Evolutionary conservation across 2,113 vertebrate genomes (phyloP).

Genomic region (Scortum barcoo): DNA sequence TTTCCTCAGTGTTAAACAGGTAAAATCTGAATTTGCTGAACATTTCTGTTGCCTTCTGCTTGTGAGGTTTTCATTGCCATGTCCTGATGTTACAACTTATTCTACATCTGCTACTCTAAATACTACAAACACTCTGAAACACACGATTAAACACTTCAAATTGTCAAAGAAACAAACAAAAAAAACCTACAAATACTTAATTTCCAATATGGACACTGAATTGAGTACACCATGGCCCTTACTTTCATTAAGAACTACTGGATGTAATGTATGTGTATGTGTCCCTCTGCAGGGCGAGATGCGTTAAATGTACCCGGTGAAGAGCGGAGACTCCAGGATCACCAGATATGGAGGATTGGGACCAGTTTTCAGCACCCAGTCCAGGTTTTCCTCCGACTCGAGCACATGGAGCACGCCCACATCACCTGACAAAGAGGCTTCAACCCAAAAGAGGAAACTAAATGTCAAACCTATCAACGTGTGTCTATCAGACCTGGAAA

Average conservation of each 20-base stretch:
- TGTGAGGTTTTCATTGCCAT: background rate
- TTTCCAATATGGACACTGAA: no score
- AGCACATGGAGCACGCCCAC: constrained; percentile 94
- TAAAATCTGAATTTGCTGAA: background rate
- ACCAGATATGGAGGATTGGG: constrained; percentile 92
- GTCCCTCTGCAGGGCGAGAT: constrained; percentile 23
- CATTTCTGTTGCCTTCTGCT: background rate
- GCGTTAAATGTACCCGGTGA: constrained; percentile 85
- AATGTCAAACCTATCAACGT: background rate
- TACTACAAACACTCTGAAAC: background rate
- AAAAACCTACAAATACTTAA: no score
- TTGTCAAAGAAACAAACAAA: no score
- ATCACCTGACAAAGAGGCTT: constrained; percentile 88
- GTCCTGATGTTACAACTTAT: background rate
- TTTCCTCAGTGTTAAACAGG: constrained; percentile 13
- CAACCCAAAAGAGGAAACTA: background rate
- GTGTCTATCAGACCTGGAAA: background rate
- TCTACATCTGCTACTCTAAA: background rate
- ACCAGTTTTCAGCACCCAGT: constrained; percentile 89
- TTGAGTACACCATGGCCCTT: background rate
- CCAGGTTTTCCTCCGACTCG: constrained; percentile 88
- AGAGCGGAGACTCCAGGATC: constrained; percentile 88
- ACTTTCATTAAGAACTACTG: background rate
- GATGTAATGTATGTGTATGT: no score
- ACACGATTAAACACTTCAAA: no score